These are phyloP conservation scores for Bilobella aurantiaca DNA, from an alignment of 1,140 invertebrate species.

Conservation along the genomic window DNA sequence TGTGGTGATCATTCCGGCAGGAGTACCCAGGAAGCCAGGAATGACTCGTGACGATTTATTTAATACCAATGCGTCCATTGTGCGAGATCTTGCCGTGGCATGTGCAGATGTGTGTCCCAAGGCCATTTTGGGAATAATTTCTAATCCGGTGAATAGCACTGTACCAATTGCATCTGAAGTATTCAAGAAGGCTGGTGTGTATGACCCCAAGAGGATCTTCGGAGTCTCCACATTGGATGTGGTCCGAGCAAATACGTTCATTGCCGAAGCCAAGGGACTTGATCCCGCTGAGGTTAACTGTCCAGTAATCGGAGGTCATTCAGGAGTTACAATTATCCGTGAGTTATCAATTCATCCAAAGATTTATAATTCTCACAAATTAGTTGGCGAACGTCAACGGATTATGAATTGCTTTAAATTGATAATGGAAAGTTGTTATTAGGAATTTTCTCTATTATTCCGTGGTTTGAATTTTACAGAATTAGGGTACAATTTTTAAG, in stretches of 20 bases:
- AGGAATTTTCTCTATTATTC: too few species aligned
- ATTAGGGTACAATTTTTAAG: too few species aligned
- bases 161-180: constrained; percentile 62
- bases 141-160: constrained; percentile 56
- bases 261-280: constrained; percentile 41
- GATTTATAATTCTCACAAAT: too few species aligned
- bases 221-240: constrained; percentile 67
- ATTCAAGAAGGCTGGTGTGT: constrained; percentile 51
- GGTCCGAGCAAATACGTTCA: constrained; percentile 65
- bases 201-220: constrained; percentile 61
- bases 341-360: not conserved
- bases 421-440: too few species aligned
- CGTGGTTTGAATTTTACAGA: too few species aligned
- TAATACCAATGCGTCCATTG: constrained; percentile 58
- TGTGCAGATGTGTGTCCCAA: constrained; percentile 50
- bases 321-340: constrained; percentile 48
- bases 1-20: constrained; percentile 57
- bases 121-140: constrained; percentile 56
- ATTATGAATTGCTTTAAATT: too few species aligned
- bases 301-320: constrained; percentile 73
- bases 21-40: constrained; percentile 54
- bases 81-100: constrained; percentile 48
- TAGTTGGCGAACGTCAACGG: too few species aligned
- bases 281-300: constrained; percentile 55
- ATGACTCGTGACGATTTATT: constrained; percentile 52